A percentile compares a stretch with the other conserved stretches of the same genome.
phyloP scores from a whole-genome alignment of 2,888 invertebrate genomes.

The Nesidiocoris tenuis region DNA sequence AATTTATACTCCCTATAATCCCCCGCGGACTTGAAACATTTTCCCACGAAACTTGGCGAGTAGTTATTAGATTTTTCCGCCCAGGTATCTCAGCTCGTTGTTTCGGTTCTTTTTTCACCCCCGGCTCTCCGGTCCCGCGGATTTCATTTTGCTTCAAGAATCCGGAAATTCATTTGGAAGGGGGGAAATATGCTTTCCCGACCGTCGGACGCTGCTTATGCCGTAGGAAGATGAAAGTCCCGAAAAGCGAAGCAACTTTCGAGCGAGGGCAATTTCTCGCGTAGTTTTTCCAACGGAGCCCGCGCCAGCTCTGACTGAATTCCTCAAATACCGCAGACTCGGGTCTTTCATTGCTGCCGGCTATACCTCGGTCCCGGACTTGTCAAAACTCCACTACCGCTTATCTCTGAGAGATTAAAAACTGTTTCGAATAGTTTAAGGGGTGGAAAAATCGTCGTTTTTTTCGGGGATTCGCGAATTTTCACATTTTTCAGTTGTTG shows the following conservation, averaged over 20 bases:
- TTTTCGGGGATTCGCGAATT: too few species aligned
- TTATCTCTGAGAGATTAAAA: background rate
- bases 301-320: background rate
- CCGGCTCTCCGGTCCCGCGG: too few species aligned
- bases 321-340: background rate
- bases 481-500: too few species aligned
- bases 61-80: too few species aligned
- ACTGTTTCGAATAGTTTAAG: background rate
- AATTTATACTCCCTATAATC: too few species aligned
- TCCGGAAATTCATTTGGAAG: background rate
- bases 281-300: background rate
- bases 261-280: background rate
- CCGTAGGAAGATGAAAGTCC: background rate
- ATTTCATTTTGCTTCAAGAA: background rate
- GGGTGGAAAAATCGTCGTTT: too few species aligned
- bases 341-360: background rate
- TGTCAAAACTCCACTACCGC: background rate
- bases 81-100: too few species aligned
- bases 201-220: background rate
- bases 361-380: background rate
- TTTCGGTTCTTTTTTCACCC: too few species aligned
- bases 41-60: too few species aligned
- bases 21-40: too few species aligned
- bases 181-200: background rate
- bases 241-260: background rate